A percentile compares a stretch with the other conserved stretches of the same genome.
These are phyloP conservation scores for Arctia plantaginis DNA, from an alignment of 2,888 invertebrate genomes.

Conservation along the genomic window DNA sequence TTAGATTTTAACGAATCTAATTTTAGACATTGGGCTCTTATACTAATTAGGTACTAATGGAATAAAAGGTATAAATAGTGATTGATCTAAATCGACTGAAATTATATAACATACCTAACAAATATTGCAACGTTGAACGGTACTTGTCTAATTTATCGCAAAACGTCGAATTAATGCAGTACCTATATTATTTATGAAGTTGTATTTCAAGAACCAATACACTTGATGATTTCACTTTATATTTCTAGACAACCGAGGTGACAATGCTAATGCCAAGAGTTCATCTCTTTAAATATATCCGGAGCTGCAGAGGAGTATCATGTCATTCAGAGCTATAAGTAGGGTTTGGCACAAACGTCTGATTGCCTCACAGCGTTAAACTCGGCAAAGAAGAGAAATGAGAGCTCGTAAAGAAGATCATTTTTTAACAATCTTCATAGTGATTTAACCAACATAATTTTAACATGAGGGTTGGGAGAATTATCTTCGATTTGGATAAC, in stretches of 20 bases:
- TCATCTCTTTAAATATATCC: not conserved
- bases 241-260: not conserved
- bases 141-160: not conserved
- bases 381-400: not conserved
- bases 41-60: not conserved
- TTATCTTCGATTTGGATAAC: not conserved
- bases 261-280: not conserved
- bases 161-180: not conserved
- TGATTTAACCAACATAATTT: not conserved
- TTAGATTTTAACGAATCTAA: not conserved
- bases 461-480: not conserved
- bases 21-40: too few relatives aligned
- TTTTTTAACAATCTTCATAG: not conserved
- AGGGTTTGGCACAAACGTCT: not conserved
- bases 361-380: not conserved
- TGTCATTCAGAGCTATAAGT: not conserved
- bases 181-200: not conserved
- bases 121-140: not conserved
- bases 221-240: not conserved
- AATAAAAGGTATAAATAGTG: not conserved
- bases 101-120: too few relatives aligned
- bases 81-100: not conserved
- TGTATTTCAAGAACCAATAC: not conserved
- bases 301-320: not conserved
- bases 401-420: not conserved